Evolutionary conservation across 2,797 vertebrate genomes (phyloP).

Genomic region (Aphelocoma californica): DNA sequence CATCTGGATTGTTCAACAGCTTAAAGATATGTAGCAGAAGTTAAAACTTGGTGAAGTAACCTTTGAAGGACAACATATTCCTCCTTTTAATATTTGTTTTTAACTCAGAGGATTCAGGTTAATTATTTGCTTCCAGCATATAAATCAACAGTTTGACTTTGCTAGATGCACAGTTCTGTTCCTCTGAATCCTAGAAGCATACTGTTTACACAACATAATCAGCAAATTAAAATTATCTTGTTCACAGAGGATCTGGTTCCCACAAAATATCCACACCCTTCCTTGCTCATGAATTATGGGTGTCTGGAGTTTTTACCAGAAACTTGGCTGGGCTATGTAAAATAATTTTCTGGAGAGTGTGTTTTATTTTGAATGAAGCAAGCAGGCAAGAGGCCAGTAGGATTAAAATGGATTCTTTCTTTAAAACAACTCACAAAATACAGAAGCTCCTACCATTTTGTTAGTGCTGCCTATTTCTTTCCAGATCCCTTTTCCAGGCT

Average conservation of each 20-base stretch:
- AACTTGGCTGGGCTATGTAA: slow-evolving; percentile 56
- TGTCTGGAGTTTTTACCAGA: slow-evolving; percentile 52
- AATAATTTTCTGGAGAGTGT: slow-evolving; percentile 45
- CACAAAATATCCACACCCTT: slow-evolving; percentile 62
- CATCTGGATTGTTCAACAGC: background rate
- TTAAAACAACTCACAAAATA: slow-evolving; percentile 47
- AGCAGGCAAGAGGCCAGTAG: slow-evolving; percentile 54
- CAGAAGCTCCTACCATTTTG: slow-evolving; percentile 25
- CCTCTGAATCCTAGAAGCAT: slow-evolving; percentile 38
- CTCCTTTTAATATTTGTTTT: background rate
- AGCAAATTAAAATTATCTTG: slow-evolving; percentile 61
- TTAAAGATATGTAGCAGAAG: background rate
- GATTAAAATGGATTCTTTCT: slow-evolving; percentile 65
- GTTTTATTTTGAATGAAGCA: slow-evolving; percentile 60
- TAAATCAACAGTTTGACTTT: slow-evolving; percentile 2
- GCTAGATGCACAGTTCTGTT: slow-evolving; percentile 1
- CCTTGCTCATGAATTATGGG: slow-evolving; percentile 63
- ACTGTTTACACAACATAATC: slow-evolving; percentile 49
- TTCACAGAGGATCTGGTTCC: slow-evolving; percentile 30
- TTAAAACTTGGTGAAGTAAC: background rate
- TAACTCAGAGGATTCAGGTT: background rate
- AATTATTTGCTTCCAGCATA: background rate
- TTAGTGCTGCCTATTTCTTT: background rate
- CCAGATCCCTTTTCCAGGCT: slow-evolving; percentile 3
- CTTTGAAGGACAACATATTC: background rate